These are phyloP conservation scores for Cyrtodaria siliqua DNA, from an alignment of 2,888 invertebrate species.

Conservation along the genomic window DNA sequence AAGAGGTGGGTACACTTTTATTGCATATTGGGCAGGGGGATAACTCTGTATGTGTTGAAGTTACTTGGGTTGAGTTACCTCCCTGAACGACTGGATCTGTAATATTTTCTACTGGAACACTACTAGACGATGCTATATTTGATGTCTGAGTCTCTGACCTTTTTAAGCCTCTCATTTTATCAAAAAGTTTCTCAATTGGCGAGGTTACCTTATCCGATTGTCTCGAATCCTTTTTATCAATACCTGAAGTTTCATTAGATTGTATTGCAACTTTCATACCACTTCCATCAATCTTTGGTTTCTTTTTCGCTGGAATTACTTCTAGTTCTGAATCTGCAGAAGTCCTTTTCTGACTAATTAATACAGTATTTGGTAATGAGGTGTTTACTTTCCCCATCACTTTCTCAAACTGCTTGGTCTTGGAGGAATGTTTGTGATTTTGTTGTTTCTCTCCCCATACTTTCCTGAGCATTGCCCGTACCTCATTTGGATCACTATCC, in stretches of 20 bases:
- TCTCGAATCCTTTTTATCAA: neutral
- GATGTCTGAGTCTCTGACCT: neutral
- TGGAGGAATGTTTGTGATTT: too few species aligned
- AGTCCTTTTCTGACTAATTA: slow-evolving; percentile 14
- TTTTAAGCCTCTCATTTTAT: slow-evolving; percentile 23
- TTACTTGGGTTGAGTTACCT: neutral
- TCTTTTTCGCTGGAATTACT: neutral
- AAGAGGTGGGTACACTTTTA: slow-evolving; percentile 50
- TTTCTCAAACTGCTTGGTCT: too few species aligned
- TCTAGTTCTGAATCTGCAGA: neutral
- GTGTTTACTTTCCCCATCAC: too few species aligned
- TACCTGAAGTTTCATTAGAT: slow-evolving; percentile 2
- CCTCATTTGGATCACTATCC: slow-evolving; percentile 42
- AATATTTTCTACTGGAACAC: too few species aligned
- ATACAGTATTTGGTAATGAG: too few species aligned
- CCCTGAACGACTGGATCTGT: neutral
- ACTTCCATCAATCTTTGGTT: neutral
- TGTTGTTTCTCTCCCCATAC: slow-evolving; percentile 67
- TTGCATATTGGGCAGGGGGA: slow-evolving; percentile 77
- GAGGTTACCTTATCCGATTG: slow-evolving; percentile 24
- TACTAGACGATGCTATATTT: neutral
- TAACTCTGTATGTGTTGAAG: slow-evolving; percentile 3
- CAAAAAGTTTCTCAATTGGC: slow-evolving; percentile 53
- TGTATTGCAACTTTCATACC: slow-evolving; percentile 1
- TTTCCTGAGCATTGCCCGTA: slow-evolving; percentile 63